A percentile compares a stretch with the other conserved stretches of the same genome.
phyloP scores from a whole-genome alignment of 2,888 invertebrate species.

The Tachystola acroxantha region DNA sequence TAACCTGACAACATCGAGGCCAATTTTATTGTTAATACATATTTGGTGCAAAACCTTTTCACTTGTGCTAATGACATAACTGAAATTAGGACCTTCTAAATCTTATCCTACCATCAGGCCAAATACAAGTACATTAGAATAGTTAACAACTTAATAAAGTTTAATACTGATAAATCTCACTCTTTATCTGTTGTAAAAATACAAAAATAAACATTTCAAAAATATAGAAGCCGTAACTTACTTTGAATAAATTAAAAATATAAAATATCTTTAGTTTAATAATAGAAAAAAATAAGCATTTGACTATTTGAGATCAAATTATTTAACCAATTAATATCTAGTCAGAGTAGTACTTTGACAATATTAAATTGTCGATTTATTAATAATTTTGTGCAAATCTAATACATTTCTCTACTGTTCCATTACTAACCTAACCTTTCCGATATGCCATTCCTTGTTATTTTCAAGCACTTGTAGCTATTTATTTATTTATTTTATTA shows the following conservation, averaged over 20 bases:
- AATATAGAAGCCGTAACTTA: conserved; percentile 16
- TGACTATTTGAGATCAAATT: conserved; percentile 18
- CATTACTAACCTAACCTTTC: conserved; percentile 11
- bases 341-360: background rate
- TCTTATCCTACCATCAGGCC: background rate
- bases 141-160: conserved; percentile 5
- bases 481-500: background rate
- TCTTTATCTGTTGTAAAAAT: conserved; percentile 12
- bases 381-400: conserved; percentile 5
- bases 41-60: conserved; percentile 3
- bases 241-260: no score
- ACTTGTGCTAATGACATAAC: background rate
- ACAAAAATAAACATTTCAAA: conserved; percentile 12
- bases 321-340: background rate
- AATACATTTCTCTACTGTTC: conserved; percentile 8
- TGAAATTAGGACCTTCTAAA: background rate
- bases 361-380: no score
- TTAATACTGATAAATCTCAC: conserved; percentile 21
- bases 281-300: conserved; percentile 13
- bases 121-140: background rate
- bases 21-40: conserved; percentile 1
- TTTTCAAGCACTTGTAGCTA: conserved; percentile 1
- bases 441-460: conserved; percentile 2
- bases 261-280: conserved; percentile 10
- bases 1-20: conserved; percentile 1